Evolutionary conservation across 2,797 vertebrate species (phyloP).

Genomic region (Vireo griseus): DNA sequence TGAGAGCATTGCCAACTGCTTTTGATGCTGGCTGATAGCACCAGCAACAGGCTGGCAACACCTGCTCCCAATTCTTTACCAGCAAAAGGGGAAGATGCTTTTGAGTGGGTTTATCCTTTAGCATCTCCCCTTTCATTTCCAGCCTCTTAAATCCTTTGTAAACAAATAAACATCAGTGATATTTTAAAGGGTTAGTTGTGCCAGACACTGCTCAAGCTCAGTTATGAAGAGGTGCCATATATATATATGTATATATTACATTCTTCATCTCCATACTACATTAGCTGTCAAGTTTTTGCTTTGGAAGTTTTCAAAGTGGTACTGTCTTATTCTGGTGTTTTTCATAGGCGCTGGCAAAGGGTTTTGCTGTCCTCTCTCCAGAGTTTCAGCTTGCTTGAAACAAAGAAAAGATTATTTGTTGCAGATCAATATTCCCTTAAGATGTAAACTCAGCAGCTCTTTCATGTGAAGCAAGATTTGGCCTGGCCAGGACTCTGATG

Average conservation of each 20-base stretch:
- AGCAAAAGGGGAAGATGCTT: background rate
- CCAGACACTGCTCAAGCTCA: background rate
- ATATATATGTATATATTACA: background rate
- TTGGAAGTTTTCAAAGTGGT: background rate
- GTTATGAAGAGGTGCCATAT: background rate
- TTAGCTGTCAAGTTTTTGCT: background rate
- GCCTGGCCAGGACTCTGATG: background rate
- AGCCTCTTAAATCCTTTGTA: background rate
- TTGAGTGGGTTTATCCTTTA: background rate
- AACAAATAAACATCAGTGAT: background rate
- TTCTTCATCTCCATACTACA: background rate
- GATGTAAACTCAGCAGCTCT: conserved; percentile 29
- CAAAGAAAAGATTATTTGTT: background rate
- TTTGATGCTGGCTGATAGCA: conserved; percentile 15
- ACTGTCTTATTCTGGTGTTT: background rate
- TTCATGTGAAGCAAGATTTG: background rate
- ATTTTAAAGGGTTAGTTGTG: background rate
- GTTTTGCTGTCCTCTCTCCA: background rate
- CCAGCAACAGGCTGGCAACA: background rate
- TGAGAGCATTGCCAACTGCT: conserved; percentile 36
- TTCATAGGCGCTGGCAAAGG: background rate
- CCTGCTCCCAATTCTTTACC: background rate
- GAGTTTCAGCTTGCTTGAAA: conserved; percentile 5
- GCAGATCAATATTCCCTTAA: conserved; percentile 45
- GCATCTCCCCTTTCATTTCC: background rate